Evolutionary conservation across 2,888 invertebrate genomes (phyloP).

Genomic region (Polyommatus icarus): DNA sequence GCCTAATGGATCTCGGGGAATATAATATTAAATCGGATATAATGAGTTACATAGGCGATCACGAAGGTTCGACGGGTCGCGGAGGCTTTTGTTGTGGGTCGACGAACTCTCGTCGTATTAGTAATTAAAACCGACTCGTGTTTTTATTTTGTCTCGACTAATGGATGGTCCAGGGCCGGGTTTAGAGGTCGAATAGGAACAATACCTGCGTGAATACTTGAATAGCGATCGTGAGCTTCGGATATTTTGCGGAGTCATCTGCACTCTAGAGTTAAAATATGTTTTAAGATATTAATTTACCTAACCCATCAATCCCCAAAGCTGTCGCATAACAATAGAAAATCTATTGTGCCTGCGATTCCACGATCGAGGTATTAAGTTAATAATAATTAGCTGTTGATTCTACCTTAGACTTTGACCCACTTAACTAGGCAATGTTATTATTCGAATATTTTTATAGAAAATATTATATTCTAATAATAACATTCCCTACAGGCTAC

Average conservation of each 20-base stretch:
- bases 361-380: too few species aligned
- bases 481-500: too few species aligned
- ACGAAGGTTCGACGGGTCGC: slow-evolving; percentile 58
- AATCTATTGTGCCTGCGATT: too few species aligned
- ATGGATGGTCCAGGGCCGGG: slow-evolving; percentile 39
- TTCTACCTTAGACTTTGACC: too few species aligned
- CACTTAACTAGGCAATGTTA: too few species aligned
- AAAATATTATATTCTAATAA: too few species aligned
- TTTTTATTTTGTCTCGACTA: slow-evolving; percentile 50
- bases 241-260: not conserved
- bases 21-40: slow-evolving; percentile 71
- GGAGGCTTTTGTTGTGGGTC: slow-evolving; percentile 63
- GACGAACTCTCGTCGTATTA: slow-evolving; percentile 52
- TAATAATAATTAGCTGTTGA: too few species aligned
- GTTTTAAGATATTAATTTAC: not conserved
- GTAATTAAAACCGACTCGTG: slow-evolving; percentile 63
- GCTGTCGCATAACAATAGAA: too few species aligned
- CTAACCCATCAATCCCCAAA: too few species aligned
- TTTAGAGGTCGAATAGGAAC: not conserved
- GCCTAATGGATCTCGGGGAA: slow-evolving; percentile 67
- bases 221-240: not conserved
- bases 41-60: slow-evolving; percentile 70
- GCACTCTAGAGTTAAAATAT: not conserved
- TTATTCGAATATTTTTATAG: too few species aligned
- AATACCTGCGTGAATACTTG: not conserved